Percentiles rank a stretch among this genome's conserved stretches.
These are phyloP conservation scores for Geococcyx californianus DNA, from an alignment of 2,113 vertebrate genomes.

Conservation along the genomic window DNA sequence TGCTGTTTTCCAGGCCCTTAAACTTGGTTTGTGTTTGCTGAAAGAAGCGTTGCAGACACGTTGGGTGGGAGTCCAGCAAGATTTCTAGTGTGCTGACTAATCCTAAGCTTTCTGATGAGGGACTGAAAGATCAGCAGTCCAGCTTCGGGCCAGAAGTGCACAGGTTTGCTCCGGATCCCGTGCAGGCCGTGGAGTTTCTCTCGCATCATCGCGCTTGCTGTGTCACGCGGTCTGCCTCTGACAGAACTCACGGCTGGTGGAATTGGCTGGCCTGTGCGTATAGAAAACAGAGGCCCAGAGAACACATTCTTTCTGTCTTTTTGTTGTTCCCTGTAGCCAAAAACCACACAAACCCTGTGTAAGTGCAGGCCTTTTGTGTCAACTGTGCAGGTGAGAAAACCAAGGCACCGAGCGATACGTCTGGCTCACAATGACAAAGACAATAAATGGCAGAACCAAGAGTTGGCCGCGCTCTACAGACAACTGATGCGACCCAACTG, in stretches of 20 bases:
- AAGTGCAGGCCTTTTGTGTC: background rate
- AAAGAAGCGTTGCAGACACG: conserved; percentile 12
- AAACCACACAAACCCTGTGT: background rate
- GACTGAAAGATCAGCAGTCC: background rate
- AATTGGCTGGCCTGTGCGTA: background rate
- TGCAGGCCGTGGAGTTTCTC: background rate
- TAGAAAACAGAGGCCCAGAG: background rate
- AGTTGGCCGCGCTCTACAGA: background rate
- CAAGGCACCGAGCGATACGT: background rate
- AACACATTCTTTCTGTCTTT: background rate
- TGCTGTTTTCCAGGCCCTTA: conserved; percentile 22
- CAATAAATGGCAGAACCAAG: background rate
- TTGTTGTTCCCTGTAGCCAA: background rate
- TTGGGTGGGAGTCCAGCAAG: background rate
- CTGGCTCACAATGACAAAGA: background rate
- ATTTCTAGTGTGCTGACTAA: background rate
- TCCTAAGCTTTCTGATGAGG: background rate
- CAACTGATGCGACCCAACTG: background rate
- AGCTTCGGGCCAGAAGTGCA: background rate
- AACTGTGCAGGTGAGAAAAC: background rate
- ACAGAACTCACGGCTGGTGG: background rate
- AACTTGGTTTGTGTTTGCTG: conserved; percentile 29
- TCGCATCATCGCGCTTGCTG: background rate
- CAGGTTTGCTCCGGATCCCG: background rate
- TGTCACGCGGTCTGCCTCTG: background rate